Conservation (phyloP, 2,888 invertebrate genomes). For the Scaptodrosophila latifasciaeformis region DNA sequence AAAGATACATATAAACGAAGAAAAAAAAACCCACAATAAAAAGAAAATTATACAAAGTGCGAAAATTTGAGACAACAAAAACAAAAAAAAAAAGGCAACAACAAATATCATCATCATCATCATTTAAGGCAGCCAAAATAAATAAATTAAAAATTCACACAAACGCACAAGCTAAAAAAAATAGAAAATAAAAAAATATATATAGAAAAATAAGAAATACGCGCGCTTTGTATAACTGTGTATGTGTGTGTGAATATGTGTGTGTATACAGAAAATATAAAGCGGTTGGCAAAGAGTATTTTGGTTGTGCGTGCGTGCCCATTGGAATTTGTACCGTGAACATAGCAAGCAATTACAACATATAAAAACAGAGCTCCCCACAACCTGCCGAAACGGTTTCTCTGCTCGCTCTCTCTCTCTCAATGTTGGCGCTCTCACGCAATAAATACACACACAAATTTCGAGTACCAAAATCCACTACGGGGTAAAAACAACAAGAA, state of each 20-base stretch:
- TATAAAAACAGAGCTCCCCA: conserved; percentile 54
- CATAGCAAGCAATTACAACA: conserved; percentile 67
- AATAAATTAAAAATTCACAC: conserved; percentile 7
- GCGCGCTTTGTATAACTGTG: conserved; percentile 37
- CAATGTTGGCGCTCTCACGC: too few species aligned
- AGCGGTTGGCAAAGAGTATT: too few species aligned
- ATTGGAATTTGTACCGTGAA: conserved; percentile 66
- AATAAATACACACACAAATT: conserved; percentile 1
- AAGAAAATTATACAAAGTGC: background rate
- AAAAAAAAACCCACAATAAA: background rate
- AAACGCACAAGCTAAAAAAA: conserved; percentile 1
- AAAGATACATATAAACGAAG: too few species aligned
- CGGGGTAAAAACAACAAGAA: conserved; percentile 7
- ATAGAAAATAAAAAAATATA: too few species aligned
- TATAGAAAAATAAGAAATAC: too few species aligned
- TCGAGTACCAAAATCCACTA: too few species aligned
- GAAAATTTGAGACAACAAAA: background rate
- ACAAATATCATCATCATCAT: background rate
- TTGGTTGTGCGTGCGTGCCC: conserved; percentile 55
- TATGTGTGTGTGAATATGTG: conserved; percentile 14
- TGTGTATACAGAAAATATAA: conserved; percentile 12
- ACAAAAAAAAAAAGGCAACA: background rate
- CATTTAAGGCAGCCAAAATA: background rate
- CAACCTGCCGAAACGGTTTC: conserved; percentile 8
- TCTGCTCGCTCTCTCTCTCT: background rate